phyloP scores from a whole-genome alignment of 2,888 invertebrate species.

The Adineta ricciae region DNA sequence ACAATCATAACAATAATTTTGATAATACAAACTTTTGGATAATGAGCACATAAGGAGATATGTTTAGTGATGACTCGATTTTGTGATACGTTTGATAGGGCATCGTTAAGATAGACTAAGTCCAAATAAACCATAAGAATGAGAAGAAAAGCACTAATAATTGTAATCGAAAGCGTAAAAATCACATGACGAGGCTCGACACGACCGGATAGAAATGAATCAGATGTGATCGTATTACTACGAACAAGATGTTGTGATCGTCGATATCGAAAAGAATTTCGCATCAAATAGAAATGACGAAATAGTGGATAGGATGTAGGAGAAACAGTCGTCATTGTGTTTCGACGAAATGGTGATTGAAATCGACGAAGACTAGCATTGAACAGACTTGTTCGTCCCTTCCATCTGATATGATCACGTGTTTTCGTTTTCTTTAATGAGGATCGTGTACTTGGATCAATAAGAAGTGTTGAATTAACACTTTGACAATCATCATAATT shows the following conservation, averaged over 20 bases:
- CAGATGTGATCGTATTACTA: background rate
- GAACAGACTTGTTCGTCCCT: background rate
- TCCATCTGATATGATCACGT: background rate
- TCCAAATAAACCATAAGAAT: background rate
- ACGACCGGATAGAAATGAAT: background rate
- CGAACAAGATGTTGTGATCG: background rate
- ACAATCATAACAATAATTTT: background rate
- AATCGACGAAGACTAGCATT: background rate
- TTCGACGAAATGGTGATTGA: background rate
- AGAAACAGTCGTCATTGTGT: background rate
- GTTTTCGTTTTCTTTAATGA: background rate
- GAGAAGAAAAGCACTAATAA: background rate
- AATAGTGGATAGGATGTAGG: background rate
- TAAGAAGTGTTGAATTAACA: background rate
- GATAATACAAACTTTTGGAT: background rate
- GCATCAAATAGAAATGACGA: constrained; percentile 8
- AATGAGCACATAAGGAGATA: background rate
- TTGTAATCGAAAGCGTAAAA: background rate
- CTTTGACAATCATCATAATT: background rate
- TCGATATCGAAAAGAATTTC: background rate
- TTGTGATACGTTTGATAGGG: background rate
- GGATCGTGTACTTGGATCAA: background rate
- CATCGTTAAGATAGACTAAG: background rate
- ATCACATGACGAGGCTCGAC: background rate
- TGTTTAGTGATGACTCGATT: background rate